Evolutionary conservation across 2,113 vertebrate genomes (phyloP), one percentile per base, ranked within the genome.

Genomic region (Mugil cephalus): DNA sequence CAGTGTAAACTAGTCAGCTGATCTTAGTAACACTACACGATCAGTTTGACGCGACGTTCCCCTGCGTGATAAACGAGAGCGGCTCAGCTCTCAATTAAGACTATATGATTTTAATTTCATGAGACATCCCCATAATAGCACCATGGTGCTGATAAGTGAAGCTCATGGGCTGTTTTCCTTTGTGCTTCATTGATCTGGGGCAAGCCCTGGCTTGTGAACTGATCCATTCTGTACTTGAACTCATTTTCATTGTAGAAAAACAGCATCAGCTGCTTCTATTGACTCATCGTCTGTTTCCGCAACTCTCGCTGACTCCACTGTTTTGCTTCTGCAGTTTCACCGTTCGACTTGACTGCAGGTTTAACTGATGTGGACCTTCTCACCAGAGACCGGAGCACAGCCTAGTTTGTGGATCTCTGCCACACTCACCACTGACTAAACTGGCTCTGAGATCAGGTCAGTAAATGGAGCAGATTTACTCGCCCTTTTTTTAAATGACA

Each of bases 261-360:
- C 83, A 80, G 72, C 74, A 67, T 82, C 87, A 83, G 76, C 84
- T 83, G 68, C 42, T 86, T 82, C 64, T 66, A 69, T 69, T 63
- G 70, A 74, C 72, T 51, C 63, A 24, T 74, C 66, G 72, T 80
- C 58, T 82, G 24, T 74, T 74, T 81, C 30, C 12, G 0, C 40
- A 30, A 18, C 11, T 56, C 9, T 39, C 3, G 79, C 83, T 89
- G 59, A 89, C 55, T 62, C 18, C 7, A 69, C 55, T 35, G 18
- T 54, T 74, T 65, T 45, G 19, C 1, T 62, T 70, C 43, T 77
- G 79, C 40, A 71, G 24, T 69, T 79, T 87, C n/a, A 81, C 68
- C 55, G 52, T 40, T 43, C n/a, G 18, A 48, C 52, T 38, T 12
- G 52, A 68, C 68, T 59, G 19, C 30, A 24, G 45, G 18, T 64